Base-by-base conservation (phyloP, 2,888 invertebrate species). In the Phytoseiulus persimilis region DNA sequence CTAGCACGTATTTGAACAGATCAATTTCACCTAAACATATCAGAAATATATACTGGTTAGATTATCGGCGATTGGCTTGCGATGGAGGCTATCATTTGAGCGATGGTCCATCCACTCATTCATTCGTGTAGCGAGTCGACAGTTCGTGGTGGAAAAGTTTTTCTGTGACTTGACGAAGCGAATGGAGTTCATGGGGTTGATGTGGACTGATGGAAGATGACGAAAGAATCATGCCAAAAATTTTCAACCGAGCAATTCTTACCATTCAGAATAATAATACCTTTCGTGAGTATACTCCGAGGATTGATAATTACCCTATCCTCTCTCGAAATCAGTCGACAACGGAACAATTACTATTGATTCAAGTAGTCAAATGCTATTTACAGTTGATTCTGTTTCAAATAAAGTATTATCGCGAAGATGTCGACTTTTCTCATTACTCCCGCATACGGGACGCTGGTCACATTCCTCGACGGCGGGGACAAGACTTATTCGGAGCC, bases 331-430 rank as follows among this genome's bases (percentile, higher is more conserved):
- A 65, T 65, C 65, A 28, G 18, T 65, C 65, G 65, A 65, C 28
- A 28, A 18, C 14, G 65, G 65, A 65, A 65, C 18, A 65, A 14
- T 23, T 28, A 14, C 65, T 18, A 65, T 65, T 65, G 18, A 65
- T 23, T 87, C 45, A 87, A 28, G 2, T 87, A 87, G 87, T 87
- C 87, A 87, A 87, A 87, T 87, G 87, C 87, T 87, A 87, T 87
- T 87, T 87, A 87, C 87, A 87, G 87, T 87, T 87, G n/a, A 87
- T 87, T 65, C 65, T 65, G 45, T 87, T 87, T 87, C 87, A n/a
- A 87, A 87, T 87, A 87, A 87, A 87, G 87, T 87, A 87, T 87
- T 87, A 87, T 87, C 87, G 31, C 32, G 39, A 45, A 11, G 87
- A 45, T n/a, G 28, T 33, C 33, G 32, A 87, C 28, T 14, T 0